These are phyloP conservation scores for Scytalopus superciliaris DNA, from an alignment of 2,113 vertebrate genomes.

Conservation along the genomic window DNA sequence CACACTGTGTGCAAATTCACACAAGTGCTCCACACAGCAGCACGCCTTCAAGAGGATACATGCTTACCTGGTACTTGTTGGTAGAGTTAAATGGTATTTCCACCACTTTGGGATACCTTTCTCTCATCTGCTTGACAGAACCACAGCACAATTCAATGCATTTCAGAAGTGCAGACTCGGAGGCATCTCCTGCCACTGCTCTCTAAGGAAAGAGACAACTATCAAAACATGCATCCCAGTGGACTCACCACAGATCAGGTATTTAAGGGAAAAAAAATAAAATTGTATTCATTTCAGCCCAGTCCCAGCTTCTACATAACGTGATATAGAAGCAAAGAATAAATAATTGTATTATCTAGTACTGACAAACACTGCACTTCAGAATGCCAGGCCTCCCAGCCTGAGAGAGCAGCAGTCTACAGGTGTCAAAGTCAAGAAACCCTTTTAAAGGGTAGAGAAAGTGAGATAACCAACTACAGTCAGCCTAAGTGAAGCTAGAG, in stretches of 20 bases:
- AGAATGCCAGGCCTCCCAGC: not conserved
- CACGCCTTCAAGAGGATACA: not conserved
- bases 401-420: not conserved
- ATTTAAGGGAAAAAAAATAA: not conserved
- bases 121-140: conserved; percentile 80
- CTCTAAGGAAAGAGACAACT: conserved; percentile 59
- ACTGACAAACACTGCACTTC: not conserved
- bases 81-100: conserved; percentile 86
- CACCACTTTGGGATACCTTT: conserved; percentile 77
- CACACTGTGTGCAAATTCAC: not conserved
- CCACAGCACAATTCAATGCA: conserved; percentile 83
- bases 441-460: not conserved
- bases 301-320: not conserved
- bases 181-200: conserved; percentile 80
- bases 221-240: not conserved
- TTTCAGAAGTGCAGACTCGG: conserved; percentile 80
- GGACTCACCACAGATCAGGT: not conserved
- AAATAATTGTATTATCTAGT: not conserved
- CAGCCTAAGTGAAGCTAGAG: not conserved
- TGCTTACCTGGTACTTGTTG: conserved; percentile 83
- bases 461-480: not conserved
- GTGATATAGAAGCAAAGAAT: not conserved
- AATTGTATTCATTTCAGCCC: not conserved
- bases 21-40: not conserved
- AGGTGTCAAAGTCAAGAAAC: not conserved